A percentile compares a stretch with the other conserved stretches of the same genome.
These are phyloP conservation scores for Bathynomus jamesi DNA, from an alignment of 1,140 invertebrate species.

Conservation along the genomic window DNA sequence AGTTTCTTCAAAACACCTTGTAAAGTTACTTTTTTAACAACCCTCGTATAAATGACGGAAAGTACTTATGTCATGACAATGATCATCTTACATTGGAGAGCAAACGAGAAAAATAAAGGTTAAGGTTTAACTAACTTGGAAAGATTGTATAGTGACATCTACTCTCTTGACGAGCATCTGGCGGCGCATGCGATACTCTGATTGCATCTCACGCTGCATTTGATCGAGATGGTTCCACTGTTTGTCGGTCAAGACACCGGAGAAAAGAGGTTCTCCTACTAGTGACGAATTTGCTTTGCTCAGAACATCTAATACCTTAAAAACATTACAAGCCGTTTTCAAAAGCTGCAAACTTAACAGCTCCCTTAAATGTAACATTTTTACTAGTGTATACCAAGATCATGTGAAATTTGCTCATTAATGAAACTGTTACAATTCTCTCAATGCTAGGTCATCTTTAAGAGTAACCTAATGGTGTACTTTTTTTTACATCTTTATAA, in stretches of 20 bases:
- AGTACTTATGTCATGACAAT: too few relatives aligned
- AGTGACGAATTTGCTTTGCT: conserved; percentile 35
- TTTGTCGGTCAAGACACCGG: conserved; percentile 59
- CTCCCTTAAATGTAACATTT: neutral
- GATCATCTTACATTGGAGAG: too few relatives aligned
- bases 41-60: too few relatives aligned
- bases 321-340: neutral
- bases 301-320: conserved; percentile 8
- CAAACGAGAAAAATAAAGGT: neutral
- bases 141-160: conserved; percentile 77
- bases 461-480: too few relatives aligned
- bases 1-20: too few relatives aligned
- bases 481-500: too few relatives aligned
- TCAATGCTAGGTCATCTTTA: neutral
- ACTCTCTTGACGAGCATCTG: conserved; percentile 82
- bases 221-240: conserved; percentile 70
- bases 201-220: conserved; percentile 60
- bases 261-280: conserved; percentile 68
- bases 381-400: neutral
- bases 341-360: neutral
- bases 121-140: conserved; percentile 6
- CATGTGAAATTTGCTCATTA: neutral
- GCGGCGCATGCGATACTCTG: conserved; percentile 72
- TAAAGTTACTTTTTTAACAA: too few relatives aligned
- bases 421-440: neutral